These are phyloP conservation scores for Hemicordylus capensis DNA, from an alignment of 2,113 vertebrate genomes.

Conservation along the genomic window DNA sequence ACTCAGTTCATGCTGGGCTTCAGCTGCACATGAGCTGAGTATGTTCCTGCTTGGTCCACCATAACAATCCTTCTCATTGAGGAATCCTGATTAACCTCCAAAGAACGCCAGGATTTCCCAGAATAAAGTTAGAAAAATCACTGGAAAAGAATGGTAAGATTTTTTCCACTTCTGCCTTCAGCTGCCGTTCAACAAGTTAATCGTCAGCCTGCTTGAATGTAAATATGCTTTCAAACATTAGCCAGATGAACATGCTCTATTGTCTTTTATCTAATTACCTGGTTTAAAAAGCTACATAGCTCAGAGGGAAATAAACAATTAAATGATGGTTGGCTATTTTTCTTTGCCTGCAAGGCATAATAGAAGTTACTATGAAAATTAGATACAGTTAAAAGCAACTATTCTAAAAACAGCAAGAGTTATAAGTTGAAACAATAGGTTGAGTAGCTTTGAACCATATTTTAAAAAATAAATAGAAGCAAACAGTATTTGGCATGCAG, in stretches of 20 bases:
- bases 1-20: background rate
- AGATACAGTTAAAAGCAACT: background rate
- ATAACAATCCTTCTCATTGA: no score
- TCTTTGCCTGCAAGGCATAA: background rate
- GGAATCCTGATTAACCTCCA: background rate
- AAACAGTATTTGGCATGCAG: background rate
- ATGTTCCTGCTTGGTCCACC: background rate
- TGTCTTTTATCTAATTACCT: constrained; percentile 55
- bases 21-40: background rate
- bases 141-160: background rate
- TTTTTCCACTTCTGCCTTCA: background rate
- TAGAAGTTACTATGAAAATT: constrained; percentile 21
- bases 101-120: background rate
- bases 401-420: constrained; percentile 12
- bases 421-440: constrained; percentile 12
- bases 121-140: background rate
- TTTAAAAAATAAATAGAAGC: background rate
- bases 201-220: background rate
- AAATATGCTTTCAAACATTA: constrained; percentile 37
- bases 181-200: constrained; percentile 31
- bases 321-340: background rate
- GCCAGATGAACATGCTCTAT: constrained; percentile 41
- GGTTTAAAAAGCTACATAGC: constrained; percentile 12
- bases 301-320: constrained; percentile 26
- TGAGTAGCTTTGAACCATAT: background rate